A percentile compares a stretch with the other conserved stretches of the same genome.
Conservation (phyloP, 2,888 invertebrate species). For the Drosophila paranaensis region DNA sequence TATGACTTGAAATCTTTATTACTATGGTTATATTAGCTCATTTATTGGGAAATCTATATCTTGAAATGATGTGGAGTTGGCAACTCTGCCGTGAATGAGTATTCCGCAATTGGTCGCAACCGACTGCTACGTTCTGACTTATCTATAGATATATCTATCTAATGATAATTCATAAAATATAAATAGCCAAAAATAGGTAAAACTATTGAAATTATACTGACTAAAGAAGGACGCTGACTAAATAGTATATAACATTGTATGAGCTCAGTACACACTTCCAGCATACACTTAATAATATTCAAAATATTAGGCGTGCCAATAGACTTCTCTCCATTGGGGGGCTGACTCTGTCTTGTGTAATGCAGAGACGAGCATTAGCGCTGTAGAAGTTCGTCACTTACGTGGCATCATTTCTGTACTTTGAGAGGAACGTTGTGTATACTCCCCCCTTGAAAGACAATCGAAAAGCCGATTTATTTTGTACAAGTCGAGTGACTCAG, state of each 20-base stretch:
- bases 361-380: constrained; percentile 43
- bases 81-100: no score
- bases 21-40: no score
- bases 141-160: no score
- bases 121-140: no score
- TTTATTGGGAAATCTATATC: no score
- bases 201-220: background rate
- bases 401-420: constrained; percentile 34
- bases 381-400: constrained; percentile 28
- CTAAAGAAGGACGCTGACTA: background rate
- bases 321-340: constrained; percentile 39
- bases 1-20: no score
- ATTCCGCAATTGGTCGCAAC: no score
- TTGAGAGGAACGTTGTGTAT: constrained; percentile 15
- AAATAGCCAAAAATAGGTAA: background rate
- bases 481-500: constrained; percentile 69
- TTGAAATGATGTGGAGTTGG: no score
- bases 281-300: no score
- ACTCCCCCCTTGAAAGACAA: constrained; percentile 65
- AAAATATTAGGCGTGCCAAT: constrained; percentile 28
- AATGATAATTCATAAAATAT: no score
- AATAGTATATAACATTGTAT: background rate
- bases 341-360: constrained; percentile 37
- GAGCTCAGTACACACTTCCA: background rate
- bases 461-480: constrained; percentile 79